Conservation (phyloP, 2,888 invertebrate species). For the Hymenopus coronatus region DNA sequence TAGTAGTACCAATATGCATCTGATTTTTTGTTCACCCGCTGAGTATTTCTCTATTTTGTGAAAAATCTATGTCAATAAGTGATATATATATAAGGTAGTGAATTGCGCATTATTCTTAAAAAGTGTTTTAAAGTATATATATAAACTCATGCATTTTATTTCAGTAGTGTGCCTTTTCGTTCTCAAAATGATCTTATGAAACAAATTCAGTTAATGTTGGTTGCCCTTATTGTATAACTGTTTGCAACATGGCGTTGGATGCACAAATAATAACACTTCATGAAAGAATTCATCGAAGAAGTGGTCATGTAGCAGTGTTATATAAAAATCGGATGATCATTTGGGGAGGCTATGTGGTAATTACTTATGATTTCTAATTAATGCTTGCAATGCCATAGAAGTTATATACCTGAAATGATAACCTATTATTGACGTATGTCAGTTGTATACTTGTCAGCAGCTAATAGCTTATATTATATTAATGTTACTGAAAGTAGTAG, state of each 20-base stretch:
- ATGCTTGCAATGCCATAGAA: conserved; percentile 31
- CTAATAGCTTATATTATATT: no score
- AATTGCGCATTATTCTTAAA: no score
- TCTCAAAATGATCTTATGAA: no score
- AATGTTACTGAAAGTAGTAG: no score
- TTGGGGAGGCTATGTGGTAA: conserved; percentile 40
- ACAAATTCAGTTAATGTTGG: background rate
- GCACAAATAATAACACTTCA: background rate
- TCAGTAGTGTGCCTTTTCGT: no score
- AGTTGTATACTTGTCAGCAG: no score
- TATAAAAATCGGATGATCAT: conserved; percentile 37
- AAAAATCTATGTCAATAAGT: no score
- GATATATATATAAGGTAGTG: no score
- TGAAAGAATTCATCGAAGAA: conserved; percentile 29
- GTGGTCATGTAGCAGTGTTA: conserved; percentile 38
- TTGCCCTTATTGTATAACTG: background rate
- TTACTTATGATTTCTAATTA: background rate
- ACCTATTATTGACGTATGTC: background rate
- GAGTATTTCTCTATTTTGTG: no score
- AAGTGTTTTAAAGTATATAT: no score
- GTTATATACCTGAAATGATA: conserved; percentile 37
- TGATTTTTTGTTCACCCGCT: background rate
- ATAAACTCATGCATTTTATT: no score
- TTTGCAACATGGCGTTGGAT: background rate
- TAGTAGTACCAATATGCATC: background rate